These are phyloP conservation scores for Thaumatotibia leucotreta DNA, from an alignment of 1,140 invertebrate species.

Conservation along the genomic window DNA sequence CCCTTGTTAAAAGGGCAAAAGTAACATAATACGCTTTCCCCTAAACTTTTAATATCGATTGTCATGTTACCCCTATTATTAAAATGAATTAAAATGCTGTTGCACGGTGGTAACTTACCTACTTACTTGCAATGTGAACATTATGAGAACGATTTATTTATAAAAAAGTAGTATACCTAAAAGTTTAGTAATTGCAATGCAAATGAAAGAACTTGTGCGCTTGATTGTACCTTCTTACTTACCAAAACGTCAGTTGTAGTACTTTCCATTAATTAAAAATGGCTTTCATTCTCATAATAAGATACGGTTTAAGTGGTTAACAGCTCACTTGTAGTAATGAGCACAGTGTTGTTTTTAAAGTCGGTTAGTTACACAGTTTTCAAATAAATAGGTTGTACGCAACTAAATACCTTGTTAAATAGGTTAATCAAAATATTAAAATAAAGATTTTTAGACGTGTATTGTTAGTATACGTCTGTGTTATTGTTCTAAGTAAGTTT, in stretches of 20 bases:
- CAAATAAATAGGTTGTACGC: no score
- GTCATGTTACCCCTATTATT: not conserved
- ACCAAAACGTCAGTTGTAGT: not conserved
- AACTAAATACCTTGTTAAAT: no score
- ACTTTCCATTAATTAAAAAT: not conserved
- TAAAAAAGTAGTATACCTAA: not conserved
- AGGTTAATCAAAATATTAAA: no score
- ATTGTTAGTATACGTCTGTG: no score
- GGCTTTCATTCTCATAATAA: no score
- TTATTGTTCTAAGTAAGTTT: no score
- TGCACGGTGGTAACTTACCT: not conserved
- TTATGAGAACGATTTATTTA: not conserved
- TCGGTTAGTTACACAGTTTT: no score
- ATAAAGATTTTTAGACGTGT: no score
- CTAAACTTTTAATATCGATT: slow-evolving; percentile 15
- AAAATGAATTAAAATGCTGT: not conserved
- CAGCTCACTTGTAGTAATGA: no score
- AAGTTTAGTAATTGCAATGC: not conserved
- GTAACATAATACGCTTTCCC: slow-evolving; percentile 14
- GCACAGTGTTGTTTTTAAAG: no score
- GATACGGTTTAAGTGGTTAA: no score
- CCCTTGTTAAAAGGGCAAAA: not conserved
- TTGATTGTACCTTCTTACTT: not conserved
- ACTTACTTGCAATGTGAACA: not conserved
- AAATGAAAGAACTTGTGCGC: not conserved